Percentiles rank a stretch among this genome's conserved stretches.
Conservation (phyloP, 1,140 invertebrate species). For the Maconellicoccus hirsutus region DNA sequence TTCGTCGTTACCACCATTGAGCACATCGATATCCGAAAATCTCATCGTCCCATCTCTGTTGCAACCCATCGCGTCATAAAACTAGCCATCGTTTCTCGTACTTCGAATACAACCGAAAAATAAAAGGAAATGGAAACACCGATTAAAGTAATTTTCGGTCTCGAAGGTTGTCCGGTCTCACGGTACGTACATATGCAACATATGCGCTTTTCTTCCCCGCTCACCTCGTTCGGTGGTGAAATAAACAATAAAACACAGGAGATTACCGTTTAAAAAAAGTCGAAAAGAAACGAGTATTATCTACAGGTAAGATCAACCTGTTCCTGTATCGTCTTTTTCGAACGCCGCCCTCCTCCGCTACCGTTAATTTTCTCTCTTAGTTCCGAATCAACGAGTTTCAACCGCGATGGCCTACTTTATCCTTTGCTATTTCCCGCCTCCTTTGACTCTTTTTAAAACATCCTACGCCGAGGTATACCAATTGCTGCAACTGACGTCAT, state of each 20-base stretch:
- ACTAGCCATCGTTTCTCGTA: too few species aligned
- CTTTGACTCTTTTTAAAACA: too few species aligned
- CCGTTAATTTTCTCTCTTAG: background rate
- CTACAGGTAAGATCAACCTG: conserved; percentile 17
- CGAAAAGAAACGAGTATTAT: background rate
- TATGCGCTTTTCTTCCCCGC: background rate
- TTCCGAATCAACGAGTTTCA: conserved; percentile 17
- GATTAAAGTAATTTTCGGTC: conserved; percentile 17
- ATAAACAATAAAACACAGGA: background rate
- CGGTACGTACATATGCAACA: background rate
- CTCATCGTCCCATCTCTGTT: too few species aligned
- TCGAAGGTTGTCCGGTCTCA: conserved; percentile 15
- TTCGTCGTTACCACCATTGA: too few species aligned
- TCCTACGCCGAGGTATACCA: background rate
- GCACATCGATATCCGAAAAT: too few species aligned
- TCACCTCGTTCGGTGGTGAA: background rate
- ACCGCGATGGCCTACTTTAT: background rate
- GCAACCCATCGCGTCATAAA: too few species aligned
- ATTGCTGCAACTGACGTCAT: conserved; percentile 10
- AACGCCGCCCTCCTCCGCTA: background rate
- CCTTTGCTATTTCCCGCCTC: background rate
- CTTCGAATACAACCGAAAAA: too few species aligned
- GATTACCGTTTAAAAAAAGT: conserved; percentile 3
- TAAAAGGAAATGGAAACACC: background rate
- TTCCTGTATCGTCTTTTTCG: conserved; percentile 14